phyloP scores from a whole-genome alignment of 2,113 vertebrate species.

The Sprattus sprattus region DNA sequence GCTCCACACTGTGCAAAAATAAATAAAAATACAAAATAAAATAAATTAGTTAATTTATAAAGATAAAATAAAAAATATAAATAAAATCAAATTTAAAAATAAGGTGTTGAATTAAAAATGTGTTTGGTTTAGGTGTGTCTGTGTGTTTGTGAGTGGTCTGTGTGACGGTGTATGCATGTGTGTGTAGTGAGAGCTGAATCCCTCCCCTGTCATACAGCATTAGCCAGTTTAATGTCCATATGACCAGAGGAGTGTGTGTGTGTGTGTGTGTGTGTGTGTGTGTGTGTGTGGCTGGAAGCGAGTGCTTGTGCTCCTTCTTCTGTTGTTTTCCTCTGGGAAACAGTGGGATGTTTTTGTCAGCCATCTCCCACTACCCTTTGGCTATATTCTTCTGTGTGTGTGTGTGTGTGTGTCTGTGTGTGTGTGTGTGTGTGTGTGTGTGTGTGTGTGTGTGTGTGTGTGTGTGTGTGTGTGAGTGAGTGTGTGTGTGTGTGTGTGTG shows the following conservation, averaged over 20 bases:
- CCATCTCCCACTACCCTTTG: slow-evolving; percentile 48
- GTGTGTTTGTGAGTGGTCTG: too few relatives aligned
- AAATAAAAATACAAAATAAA: too few relatives aligned
- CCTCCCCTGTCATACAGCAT: slow-evolving; percentile 82
- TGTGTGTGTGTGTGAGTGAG: neutral
- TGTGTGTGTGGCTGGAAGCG: neutral
- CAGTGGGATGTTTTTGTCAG: slow-evolving; percentile 35
- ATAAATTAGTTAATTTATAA: too few relatives aligned
- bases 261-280: too few relatives aligned
- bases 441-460: slow-evolving; percentile 5
- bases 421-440: slow-evolving; percentile 21
- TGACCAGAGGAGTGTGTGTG: slow-evolving; percentile 1
- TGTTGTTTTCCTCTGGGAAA: slow-evolving; percentile 43
- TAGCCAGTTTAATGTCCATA: neutral
- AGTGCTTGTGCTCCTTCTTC: slow-evolving; percentile 32
- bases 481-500: neutral
- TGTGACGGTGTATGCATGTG: too few relatives aligned
- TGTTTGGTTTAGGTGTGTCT: too few relatives aligned
- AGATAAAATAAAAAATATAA: too few relatives aligned
- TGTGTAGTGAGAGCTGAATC: slow-evolving; percentile 53
- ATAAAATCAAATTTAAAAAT: too few relatives aligned
- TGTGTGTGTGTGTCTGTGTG: neutral
- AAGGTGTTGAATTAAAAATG: too few relatives aligned
- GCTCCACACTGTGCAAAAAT: too few relatives aligned
- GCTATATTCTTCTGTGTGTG: slow-evolving; percentile 43